Evolutionary conservation across 2,113 vertebrate genomes (phyloP).

Genomic region (Rhinopomastus cyanomelas): DNA sequence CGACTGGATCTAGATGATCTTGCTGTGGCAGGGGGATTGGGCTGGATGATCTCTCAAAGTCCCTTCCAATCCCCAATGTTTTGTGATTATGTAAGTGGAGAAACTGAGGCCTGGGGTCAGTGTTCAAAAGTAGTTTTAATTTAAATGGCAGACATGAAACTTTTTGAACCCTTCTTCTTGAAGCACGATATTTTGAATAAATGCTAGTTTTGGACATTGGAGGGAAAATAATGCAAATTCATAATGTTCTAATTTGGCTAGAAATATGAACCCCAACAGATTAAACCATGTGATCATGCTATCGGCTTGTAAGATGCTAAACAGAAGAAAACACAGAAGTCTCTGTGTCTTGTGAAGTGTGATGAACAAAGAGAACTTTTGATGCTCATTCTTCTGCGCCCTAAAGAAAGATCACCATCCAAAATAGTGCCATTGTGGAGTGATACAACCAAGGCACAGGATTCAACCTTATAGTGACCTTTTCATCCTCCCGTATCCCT

Average conservation of each 20-base stretch:
- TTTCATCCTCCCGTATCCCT: conserved; percentile 57
- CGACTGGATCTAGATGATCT: too few relatives aligned
- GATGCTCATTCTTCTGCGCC: conserved; percentile 71
- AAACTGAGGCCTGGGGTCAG: not conserved
- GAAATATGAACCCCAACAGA: conserved; percentile 35
- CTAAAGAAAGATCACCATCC: conserved; percentile 67
- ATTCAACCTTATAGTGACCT: conserved; percentile 77
- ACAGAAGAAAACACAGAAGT: conserved; percentile 57
- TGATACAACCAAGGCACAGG: conserved; percentile 76
- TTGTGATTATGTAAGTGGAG: too few relatives aligned
- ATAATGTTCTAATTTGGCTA: conserved; percentile 53
- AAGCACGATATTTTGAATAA: conserved; percentile 34
- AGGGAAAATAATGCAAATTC: conserved; percentile 60
- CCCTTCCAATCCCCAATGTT: too few relatives aligned
- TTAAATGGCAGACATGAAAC: conserved; percentile 38
- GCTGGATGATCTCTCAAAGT: too few relatives aligned
- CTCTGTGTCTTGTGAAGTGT: conserved; percentile 76
- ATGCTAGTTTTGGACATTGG: conserved; percentile 39
- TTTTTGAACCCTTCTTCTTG: not conserved
- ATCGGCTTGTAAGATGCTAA: conserved; percentile 50
- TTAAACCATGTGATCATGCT: conserved; percentile 68
- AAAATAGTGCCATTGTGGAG: conserved; percentile 78
- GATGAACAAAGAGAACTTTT: conserved; percentile 85
- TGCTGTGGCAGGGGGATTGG: too few relatives aligned
- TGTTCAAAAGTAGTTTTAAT: conserved; percentile 47